phyloP scores from a whole-genome alignment of 2,888 invertebrate genomes.

The Operophtera brumata region DNA sequence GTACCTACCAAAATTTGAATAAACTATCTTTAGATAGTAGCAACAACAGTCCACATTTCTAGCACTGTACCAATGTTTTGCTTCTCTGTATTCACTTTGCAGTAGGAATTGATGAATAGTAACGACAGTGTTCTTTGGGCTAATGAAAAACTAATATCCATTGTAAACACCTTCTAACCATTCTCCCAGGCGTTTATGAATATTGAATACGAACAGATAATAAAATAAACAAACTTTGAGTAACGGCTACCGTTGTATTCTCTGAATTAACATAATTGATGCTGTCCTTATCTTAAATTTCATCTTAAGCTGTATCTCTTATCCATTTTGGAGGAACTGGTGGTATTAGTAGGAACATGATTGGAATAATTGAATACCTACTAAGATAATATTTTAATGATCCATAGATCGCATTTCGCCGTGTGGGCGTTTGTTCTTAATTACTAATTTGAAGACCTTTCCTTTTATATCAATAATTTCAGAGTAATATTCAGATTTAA shows the following conservation, averaged over 20 bases:
- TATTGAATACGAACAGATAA: constrained; percentile 30
- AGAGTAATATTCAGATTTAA: neutral
- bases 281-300: constrained; percentile 34
- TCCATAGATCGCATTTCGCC: constrained; percentile 19
- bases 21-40: neutral
- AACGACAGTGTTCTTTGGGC: constrained; percentile 23
- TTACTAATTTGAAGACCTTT: neutral
- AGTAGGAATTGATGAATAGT: constrained; percentile 23
- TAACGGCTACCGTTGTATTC: constrained; percentile 37
- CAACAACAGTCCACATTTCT: neutral
- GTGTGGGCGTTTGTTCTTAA: constrained; percentile 22
- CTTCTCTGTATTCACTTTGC: constrained; percentile 4
- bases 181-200: constrained; percentile 37
- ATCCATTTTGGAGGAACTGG: constrained; percentile 19
- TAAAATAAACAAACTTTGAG: constrained; percentile 33
- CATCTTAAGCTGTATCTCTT: constrained; percentile 27
- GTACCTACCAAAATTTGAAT: neutral
- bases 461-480: neutral
- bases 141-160: constrained; percentile 31
- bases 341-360: constrained; percentile 20
- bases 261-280: constrained; percentile 35
- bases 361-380: constrained; percentile 26
- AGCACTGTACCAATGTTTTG: constrained; percentile 10
- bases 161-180: constrained; percentile 29
- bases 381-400: constrained; percentile 28